Evolutionary conservation across 2,888 invertebrate genomes (phyloP).

Genomic region (Lithodes maja): DNA sequence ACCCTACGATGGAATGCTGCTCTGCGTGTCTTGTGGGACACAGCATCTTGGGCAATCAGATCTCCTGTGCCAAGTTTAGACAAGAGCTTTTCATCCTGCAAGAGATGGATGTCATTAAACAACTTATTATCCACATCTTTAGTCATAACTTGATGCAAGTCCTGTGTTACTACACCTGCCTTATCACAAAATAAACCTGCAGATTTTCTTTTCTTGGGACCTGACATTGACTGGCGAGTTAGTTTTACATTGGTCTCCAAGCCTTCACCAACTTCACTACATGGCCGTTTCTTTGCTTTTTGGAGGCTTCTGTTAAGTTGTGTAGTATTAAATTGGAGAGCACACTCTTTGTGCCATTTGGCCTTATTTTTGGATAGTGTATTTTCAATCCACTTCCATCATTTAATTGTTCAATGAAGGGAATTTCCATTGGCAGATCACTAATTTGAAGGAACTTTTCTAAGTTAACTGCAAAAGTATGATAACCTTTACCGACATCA

Average conservation of each 20-base stretch:
- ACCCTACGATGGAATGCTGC: background rate
- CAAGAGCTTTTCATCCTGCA: constrained; percentile 12
- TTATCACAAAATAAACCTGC: constrained; percentile 1
- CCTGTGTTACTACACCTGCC: constrained; percentile 11
- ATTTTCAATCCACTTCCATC: background rate
- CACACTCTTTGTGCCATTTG: background rate
- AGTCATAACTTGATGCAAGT: constrained; percentile 18
- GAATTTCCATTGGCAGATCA: background rate
- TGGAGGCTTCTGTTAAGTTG: background rate
- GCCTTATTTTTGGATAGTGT: background rate
- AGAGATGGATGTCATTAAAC: constrained; percentile 18
- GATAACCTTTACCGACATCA: background rate
- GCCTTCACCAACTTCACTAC: background rate
- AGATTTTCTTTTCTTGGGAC: constrained; percentile 5
- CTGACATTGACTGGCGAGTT: constrained; percentile 10
- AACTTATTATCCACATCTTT: constrained; percentile 4
- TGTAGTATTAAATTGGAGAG: background rate
- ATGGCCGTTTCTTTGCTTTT: background rate
- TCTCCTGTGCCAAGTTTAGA: background rate
- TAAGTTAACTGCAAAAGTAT: background rate
- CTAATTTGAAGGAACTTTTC: background rate
- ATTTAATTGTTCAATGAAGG: background rate
- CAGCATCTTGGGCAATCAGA: constrained; percentile 2
- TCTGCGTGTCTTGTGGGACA: background rate
- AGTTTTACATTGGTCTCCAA: background rate